A percentile compares a stretch with the other conserved stretches of the same genome.
Evolutionary conservation across 2,797 vertebrate species (phyloP).

Genomic region (Brachyalestes nurse): DNA sequence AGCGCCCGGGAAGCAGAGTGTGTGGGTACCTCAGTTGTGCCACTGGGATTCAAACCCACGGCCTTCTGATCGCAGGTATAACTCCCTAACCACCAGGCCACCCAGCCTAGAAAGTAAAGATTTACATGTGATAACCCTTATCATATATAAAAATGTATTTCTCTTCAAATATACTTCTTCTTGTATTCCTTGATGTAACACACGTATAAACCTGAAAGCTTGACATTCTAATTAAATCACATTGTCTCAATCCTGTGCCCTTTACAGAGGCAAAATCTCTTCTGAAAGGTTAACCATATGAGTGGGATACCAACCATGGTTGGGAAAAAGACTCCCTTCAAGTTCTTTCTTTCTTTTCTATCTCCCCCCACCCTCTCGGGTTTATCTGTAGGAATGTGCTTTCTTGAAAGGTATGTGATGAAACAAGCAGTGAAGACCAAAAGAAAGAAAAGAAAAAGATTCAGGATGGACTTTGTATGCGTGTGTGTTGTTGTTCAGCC

Average conservation of each 20-base stretch:
- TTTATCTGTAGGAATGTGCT: slow-evolving; percentile 25
- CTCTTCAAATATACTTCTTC: not conserved
- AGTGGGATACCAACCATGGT: not conserved
- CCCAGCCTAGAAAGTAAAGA: not conserved
- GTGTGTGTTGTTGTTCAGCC: slow-evolving; percentile 7
- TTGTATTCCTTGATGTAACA: not conserved
- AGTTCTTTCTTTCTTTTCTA: not conserved
- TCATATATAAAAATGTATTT: not conserved
- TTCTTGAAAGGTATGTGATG: not conserved
- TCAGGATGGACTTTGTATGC: not conserved
- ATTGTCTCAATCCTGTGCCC: not conserved
- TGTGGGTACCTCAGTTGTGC: no score
- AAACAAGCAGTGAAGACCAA: not conserved
- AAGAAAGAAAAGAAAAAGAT: not conserved
- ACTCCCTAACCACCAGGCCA: no score
- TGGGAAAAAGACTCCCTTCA: not conserved
- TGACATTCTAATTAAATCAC: not conserved
- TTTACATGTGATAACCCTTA: not conserved
- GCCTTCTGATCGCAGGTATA: no score
- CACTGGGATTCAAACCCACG: no score
- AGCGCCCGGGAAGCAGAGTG: no score
- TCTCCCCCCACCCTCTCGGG: not conserved
- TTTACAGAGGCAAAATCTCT: not conserved
- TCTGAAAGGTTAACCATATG: not conserved
- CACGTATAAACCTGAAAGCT: not conserved